phyloP scores from a whole-genome alignment of 2,888 invertebrate genomes.

The Crematogaster levior region DNA sequence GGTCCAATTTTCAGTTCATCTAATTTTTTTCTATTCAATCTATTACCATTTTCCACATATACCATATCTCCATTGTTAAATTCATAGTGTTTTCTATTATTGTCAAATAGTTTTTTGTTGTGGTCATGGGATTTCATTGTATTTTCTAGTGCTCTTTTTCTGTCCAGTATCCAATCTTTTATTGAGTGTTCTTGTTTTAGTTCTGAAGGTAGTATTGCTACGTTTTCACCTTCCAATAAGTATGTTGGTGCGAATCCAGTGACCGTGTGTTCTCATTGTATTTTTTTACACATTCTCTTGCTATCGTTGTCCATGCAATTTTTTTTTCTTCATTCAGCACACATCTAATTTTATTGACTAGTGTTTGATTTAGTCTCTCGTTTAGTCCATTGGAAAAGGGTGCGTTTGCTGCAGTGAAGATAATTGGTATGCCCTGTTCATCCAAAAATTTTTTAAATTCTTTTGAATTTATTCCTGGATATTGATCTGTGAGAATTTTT shows the following conservation, averaged over 20 bases:
- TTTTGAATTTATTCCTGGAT: not conserved
- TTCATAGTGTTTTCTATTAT: no score
- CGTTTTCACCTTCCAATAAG: not conserved
- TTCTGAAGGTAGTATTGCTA: not conserved
- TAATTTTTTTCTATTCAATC: not conserved
- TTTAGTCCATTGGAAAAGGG: no score
- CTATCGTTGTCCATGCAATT: not conserved
- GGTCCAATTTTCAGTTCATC: slow-evolving; percentile 1
- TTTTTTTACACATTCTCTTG: not conserved
- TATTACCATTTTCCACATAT: not conserved
- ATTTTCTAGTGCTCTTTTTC: not conserved
- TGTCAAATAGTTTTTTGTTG: not conserved
- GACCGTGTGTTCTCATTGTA: not conserved
- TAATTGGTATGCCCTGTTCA: not conserved
- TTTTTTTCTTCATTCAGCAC: not conserved
- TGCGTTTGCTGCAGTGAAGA: not conserved
- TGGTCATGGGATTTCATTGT: not conserved
- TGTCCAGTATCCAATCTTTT: not conserved
- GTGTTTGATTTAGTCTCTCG: no score
- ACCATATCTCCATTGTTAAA: not conserved
- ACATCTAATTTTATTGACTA: not conserved
- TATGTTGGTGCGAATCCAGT: not conserved
- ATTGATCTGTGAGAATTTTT: not conserved
- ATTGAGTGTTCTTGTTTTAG: not conserved
- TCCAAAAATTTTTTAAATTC: not conserved